These are phyloP conservation scores for Takifugu flavidus DNA, from an alignment of 2,113 vertebrate genomes.

Conservation along the genomic window DNA sequence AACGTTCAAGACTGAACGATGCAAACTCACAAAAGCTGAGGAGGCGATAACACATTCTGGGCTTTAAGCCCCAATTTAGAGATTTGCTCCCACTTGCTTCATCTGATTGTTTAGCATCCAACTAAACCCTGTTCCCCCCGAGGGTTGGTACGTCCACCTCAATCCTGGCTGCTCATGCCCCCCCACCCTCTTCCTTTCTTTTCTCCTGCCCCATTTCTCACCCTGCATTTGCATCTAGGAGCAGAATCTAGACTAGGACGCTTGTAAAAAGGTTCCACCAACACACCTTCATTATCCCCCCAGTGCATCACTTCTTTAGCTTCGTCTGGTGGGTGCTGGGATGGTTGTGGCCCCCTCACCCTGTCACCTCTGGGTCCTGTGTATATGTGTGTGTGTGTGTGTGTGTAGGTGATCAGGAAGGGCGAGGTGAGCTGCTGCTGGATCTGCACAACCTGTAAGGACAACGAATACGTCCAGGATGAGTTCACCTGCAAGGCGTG, in stretches of 20 bases:
- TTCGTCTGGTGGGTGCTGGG: conserved; percentile 12
- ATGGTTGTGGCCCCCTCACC: neutral
- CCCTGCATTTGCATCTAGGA: conserved; percentile 33
- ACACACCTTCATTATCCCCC: conserved; percentile 21
- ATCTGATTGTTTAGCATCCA: conserved; percentile 33
- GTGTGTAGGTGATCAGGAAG: conserved; percentile 90
- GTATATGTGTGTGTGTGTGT: conserved; percentile 73
- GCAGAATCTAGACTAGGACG: conserved; percentile 8
- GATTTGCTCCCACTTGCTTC: conserved; percentile 38
- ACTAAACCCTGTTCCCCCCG: conserved; percentile 17
- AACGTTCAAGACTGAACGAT: too few relatives aligned
- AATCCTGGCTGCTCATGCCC: conserved; percentile 25
- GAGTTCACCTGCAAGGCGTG: conserved; percentile 98
- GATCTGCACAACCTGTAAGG: conserved; percentile 98
- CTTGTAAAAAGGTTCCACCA: conserved; percentile 8
- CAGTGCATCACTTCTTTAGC: conserved; percentile 19
- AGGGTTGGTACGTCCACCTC: conserved; percentile 54
- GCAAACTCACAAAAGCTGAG: neutral
- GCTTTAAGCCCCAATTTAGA: conserved; percentile 20
- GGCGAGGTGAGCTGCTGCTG: conserved; percentile 99
- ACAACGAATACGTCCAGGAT: conserved; percentile 94
- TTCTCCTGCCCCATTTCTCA: conserved; percentile 64
- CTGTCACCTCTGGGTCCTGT: conserved; percentile 18
- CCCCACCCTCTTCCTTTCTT: conserved; percentile 51
- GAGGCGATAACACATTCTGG: conserved; percentile 8